A percentile compares a stretch with the other conserved stretches of the same genome.
These are phyloP conservation scores for Ruditapes philippinarum DNA, from an alignment of 1,140 invertebrate genomes.

Conservation along the genomic window DNA sequence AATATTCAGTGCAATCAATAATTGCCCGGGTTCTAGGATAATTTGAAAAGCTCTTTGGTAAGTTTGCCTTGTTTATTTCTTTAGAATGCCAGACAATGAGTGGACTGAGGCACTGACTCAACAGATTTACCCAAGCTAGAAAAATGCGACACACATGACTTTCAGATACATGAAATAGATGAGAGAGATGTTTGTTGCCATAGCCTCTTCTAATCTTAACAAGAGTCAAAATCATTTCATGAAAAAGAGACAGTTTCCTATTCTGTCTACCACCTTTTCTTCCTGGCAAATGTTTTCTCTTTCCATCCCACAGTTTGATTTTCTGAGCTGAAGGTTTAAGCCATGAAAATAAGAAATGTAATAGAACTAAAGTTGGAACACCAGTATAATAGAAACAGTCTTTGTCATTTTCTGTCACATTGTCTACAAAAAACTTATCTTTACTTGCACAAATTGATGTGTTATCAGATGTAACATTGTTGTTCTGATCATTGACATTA, in stretches of 20 bases:
- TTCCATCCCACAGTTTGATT: slow-evolving; percentile 27
- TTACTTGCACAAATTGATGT: too few relatives aligned
- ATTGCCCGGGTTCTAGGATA: slow-evolving; percentile 25
- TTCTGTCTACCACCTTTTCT: slow-evolving; percentile 18
- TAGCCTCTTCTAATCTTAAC: slow-evolving; percentile 38
- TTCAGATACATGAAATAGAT: slow-evolving; percentile 33
- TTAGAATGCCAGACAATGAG: slow-evolving; percentile 31
- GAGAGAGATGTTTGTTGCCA: slow-evolving; percentile 13
- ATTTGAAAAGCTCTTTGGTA: background rate
- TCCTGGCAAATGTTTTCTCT: slow-evolving; percentile 15
- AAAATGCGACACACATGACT: slow-evolving; percentile 24
- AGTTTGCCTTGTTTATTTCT: background rate
- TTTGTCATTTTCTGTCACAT: slow-evolving; percentile 5
- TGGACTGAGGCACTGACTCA: slow-evolving; percentile 9
- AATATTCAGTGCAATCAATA: slow-evolving; percentile 50
- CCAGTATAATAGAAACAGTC: slow-evolving; percentile 37
- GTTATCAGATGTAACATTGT: too few relatives aligned
- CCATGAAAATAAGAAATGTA: slow-evolving; percentile 26
- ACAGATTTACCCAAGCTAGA: slow-evolving; percentile 36
- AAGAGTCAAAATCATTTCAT: slow-evolving; percentile 20
- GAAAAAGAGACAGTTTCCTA: background rate
- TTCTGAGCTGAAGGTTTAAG: slow-evolving; percentile 1
- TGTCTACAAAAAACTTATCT: slow-evolving; percentile 38
- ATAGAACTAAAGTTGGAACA: slow-evolving; percentile 11
- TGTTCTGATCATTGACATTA: too few relatives aligned